These are phyloP conservation scores for Drosophila meridionalis DNA, from an alignment of 2,888 invertebrate species.

Conservation along the genomic window DNA sequence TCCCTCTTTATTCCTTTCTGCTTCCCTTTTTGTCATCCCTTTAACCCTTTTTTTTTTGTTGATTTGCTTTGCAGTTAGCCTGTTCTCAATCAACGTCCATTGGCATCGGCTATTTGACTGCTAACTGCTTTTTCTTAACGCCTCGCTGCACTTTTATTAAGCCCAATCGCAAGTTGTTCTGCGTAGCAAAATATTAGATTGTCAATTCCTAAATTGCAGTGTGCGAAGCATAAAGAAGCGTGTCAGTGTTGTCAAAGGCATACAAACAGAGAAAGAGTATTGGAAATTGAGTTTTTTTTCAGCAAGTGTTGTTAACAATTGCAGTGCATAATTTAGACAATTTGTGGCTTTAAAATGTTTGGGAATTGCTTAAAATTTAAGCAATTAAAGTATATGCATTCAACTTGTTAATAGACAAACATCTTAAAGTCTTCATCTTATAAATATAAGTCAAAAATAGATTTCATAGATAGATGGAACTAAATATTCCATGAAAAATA, in stretches of 20 bases:
- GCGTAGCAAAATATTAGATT: constrained; percentile 69
- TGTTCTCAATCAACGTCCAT: constrained; percentile 62
- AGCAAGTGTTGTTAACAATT: neutral
- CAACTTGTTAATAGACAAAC: too few relatives aligned
- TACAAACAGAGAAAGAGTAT: neutral
- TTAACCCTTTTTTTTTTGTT: constrained; percentile 5
- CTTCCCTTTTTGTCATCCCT: constrained; percentile 2
- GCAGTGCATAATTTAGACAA: neutral
- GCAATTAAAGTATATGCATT: too few relatives aligned
- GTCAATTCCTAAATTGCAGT: constrained; percentile 73
- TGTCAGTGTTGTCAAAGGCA: constrained; percentile 40
- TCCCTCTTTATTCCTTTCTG: neutral
- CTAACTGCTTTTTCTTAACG: constrained; percentile 80
- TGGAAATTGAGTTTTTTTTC: neutral
- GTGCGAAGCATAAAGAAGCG: constrained; percentile 66
- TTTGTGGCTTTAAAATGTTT: too few relatives aligned
- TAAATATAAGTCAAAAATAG: too few relatives aligned
- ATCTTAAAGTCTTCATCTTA: too few relatives aligned
- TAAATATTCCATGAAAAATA: too few relatives aligned
- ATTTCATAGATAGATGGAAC: too few relatives aligned
- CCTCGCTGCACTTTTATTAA: constrained; percentile 73
- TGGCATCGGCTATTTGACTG: constrained; percentile 60
- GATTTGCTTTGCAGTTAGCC: constrained; percentile 3
- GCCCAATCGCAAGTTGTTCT: constrained; percentile 52
- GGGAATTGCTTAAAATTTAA: too few relatives aligned